Percentiles rank a stretch among this genome's conserved stretches.
Conservation (phyloP, 1,140 invertebrate genomes). For the Aphaenogaster ashmeadi region DNA sequence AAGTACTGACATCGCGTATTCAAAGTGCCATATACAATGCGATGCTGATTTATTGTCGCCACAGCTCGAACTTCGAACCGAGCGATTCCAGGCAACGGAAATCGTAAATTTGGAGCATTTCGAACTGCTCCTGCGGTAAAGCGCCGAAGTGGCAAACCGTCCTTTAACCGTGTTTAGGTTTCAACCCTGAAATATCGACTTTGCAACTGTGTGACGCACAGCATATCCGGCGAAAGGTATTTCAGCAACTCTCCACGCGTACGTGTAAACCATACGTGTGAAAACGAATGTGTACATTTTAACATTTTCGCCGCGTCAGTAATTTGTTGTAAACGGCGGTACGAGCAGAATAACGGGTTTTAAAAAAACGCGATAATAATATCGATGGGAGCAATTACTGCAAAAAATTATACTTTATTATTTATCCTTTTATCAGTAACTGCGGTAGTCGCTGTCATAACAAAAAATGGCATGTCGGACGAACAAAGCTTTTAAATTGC, state of each 20-base stretch:
- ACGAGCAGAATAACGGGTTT: background rate
- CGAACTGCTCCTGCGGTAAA: constrained; percentile 9
- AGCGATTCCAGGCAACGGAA: constrained; percentile 65
- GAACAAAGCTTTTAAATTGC: background rate
- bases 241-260: constrained; percentile 56
- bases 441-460: background rate
- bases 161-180: constrained; percentile 74
- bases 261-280: background rate
- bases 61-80: constrained; percentile 42
- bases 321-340: background rate
- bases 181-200: constrained; percentile 73
- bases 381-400: background rate
- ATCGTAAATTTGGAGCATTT: constrained; percentile 70
- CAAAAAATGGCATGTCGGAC: background rate
- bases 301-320: constrained; percentile 24
- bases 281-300: constrained; percentile 37
- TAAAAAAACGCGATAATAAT: background rate
- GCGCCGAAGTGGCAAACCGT: constrained; percentile 58
- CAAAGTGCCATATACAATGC: constrained; percentile 40
- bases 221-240: constrained; percentile 67
- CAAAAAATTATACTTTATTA: background rate
- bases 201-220: constrained; percentile 68
- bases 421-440: background rate
- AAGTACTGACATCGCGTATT: constrained; percentile 23
- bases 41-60: constrained; percentile 57